Evolutionary conservation across 1,140 invertebrate species (phyloP).

Genomic region (Trichonephila clavata): DNA sequence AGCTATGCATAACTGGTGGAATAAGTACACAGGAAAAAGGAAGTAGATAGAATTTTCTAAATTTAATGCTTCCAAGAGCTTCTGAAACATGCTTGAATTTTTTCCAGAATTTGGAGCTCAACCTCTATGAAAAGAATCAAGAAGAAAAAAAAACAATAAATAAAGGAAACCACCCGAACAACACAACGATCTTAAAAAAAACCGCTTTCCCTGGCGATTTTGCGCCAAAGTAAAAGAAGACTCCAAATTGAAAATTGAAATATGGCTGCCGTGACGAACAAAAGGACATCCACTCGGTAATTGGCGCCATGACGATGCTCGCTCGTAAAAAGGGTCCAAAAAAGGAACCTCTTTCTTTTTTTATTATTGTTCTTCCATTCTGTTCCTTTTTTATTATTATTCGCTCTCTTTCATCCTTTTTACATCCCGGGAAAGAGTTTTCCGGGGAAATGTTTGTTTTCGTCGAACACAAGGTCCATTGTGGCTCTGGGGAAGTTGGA

Average conservation of each 20-base stretch:
- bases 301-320: slow-evolving; percentile 16
- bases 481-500: slow-evolving; percentile 12
- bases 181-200: neutral
- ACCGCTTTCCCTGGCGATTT: neutral
- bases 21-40: too few relatives aligned
- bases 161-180: neutral
- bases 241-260: slow-evolving; percentile 31
- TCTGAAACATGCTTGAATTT: too few relatives aligned
- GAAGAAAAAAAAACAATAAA: too few relatives aligned
- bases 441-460: slow-evolving; percentile 24
- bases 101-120: too few relatives aligned
- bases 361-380: slow-evolving; percentile 24
- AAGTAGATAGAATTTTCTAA: too few relatives aligned
- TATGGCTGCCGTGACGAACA: slow-evolving; percentile 16
- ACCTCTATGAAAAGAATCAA: too few relatives aligned
- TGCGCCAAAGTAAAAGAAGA: neutral
- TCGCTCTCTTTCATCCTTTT: neutral
- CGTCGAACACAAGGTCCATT: neutral
- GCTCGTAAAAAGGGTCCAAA: neutral
- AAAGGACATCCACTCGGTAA: slow-evolving; percentile 8
- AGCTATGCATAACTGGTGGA: too few relatives aligned
- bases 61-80: too few relatives aligned
- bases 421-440: slow-evolving; percentile 16
- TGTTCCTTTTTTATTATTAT: neutral
- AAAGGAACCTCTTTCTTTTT: slow-evolving; percentile 2